Conservation (phyloP, 2,797 vertebrate genomes). For the Petrocephalus sullivani region DNA sequence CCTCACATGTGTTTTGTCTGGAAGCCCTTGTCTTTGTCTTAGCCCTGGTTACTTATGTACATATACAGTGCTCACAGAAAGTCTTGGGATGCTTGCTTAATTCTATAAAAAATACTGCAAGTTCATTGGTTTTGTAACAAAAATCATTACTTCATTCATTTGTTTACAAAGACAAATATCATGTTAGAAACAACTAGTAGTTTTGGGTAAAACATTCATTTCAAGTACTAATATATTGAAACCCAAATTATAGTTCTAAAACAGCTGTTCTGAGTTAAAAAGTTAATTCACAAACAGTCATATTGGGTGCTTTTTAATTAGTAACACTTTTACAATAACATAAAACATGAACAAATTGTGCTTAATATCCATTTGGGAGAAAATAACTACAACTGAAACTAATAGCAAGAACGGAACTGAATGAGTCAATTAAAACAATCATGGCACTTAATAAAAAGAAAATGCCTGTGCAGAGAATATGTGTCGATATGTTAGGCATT, state of each 20-base stretch:
- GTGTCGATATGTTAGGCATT: not conserved
- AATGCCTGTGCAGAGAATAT: not conserved
- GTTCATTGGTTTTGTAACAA: not conserved
- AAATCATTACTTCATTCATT: not conserved
- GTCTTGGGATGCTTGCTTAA: not conserved
- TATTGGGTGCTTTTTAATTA: no score
- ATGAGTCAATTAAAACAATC: not conserved
- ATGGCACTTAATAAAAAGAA: not conserved
- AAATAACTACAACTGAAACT: not conserved
- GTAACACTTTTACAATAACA: not conserved
- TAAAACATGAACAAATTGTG: not conserved
- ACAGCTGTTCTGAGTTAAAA: not conserved
- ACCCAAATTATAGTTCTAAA: not conserved
- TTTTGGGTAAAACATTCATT: not conserved
- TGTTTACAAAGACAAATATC: not conserved
- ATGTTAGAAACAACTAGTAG: not conserved
- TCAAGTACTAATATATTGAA: not conserved
- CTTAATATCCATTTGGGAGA: not conserved
- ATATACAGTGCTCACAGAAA: not conserved
- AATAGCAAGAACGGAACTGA: not conserved
- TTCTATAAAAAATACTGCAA: not conserved
- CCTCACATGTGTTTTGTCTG: not conserved
- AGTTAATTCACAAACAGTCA: no score
- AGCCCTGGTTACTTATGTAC: not conserved
- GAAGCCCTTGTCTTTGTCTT: not conserved